These are phyloP conservation scores for Sakesphorus luctuosus DNA, from an alignment of 2,113 vertebrate genomes.

Conservation along the genomic window DNA sequence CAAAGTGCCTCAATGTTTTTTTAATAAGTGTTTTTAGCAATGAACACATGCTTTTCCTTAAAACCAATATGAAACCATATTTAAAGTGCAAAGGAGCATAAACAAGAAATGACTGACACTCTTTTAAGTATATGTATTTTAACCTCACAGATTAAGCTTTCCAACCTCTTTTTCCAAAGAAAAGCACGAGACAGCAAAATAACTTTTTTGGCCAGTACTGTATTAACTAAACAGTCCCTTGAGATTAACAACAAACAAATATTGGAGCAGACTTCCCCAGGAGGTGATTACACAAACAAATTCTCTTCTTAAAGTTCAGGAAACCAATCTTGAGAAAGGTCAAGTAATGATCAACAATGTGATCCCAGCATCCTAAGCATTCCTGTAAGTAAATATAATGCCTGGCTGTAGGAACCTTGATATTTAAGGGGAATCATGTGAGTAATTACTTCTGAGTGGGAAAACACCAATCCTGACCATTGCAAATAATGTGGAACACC, in stretches of 20 bases:
- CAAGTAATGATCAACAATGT: constrained; percentile 43
- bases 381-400: constrained; percentile 29
- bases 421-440: constrained; percentile 36
- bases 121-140: constrained; percentile 19
- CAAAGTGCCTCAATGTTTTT: constrained; percentile 44
- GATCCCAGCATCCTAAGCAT: constrained; percentile 36
- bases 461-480: background rate
- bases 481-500: background rate
- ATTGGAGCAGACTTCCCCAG: constrained; percentile 28
- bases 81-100: constrained; percentile 30
- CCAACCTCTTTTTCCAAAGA: constrained; percentile 6
- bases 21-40: constrained; percentile 58
- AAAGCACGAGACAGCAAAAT: constrained; percentile 22
- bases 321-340: constrained; percentile 72
- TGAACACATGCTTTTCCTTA: constrained; percentile 43
- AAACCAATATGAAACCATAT: constrained; percentile 43
- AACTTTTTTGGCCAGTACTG: constrained; percentile 24
- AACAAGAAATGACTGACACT: constrained; percentile 15
- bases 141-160: constrained; percentile 46
- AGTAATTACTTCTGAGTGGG: constrained; percentile 36
- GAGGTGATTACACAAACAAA: constrained; percentile 71
- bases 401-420: constrained; percentile 2
- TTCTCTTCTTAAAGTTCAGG: constrained; percentile 66
- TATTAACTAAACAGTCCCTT: constrained; percentile 56
- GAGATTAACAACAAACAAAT: constrained; percentile 65